Evolutionary conservation across 1,140 invertebrate genomes (phyloP).

Genomic region (Maniola jurtina): DNA sequence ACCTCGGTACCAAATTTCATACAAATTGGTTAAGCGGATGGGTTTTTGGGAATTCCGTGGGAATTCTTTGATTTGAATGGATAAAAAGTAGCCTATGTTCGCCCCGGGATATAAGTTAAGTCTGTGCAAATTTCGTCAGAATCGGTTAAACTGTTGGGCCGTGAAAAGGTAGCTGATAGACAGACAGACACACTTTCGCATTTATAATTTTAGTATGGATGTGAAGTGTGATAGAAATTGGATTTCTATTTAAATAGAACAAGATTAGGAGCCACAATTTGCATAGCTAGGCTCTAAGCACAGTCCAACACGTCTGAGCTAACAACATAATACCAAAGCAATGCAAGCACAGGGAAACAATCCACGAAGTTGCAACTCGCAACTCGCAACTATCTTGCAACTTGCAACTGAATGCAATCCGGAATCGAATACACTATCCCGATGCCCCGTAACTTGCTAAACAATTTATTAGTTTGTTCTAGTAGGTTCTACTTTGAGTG

Average conservation of each 20-base stretch:
- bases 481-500: not conserved
- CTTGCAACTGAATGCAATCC: slow-evolving; percentile 16
- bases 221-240: no score
- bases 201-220: no score
- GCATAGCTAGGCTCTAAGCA: slow-evolving; percentile 13
- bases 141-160: no score
- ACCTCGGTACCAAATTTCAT: no score
- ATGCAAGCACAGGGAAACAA: slow-evolving; percentile 12
- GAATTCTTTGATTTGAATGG: no score
- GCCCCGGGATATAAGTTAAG: no score
- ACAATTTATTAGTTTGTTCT: not conserved
- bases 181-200: no score
- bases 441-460: not conserved
- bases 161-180: no score
- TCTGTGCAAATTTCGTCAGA: no score
- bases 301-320: slow-evolving; percentile 4
- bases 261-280: slow-evolving; percentile 8
- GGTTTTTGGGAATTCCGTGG: no score
- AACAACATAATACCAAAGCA: slow-evolving; percentile 19
- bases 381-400: slow-evolving; percentile 6
- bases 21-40: no score
- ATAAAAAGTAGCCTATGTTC: no score
- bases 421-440: slow-evolving; percentile 12
- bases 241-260: not conserved
- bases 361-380: slow-evolving; percentile 12